Evolutionary conservation across 2,888 invertebrate genomes (phyloP), one percentile per base, ranked within the genome.

Genomic region (Morpho achilles): DNA sequence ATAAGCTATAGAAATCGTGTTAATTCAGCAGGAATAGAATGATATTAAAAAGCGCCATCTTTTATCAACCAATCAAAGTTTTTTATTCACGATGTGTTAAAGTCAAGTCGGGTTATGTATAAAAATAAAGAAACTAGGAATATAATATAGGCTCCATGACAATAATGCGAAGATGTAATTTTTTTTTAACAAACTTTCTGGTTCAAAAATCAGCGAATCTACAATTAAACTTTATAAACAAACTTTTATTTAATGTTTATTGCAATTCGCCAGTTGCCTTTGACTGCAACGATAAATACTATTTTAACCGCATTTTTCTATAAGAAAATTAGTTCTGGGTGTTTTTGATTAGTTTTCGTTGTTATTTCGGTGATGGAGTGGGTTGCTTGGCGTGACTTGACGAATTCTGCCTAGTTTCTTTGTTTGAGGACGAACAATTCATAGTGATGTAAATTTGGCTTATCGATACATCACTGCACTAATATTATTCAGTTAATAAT

Each of bases 261-360:
- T 10, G n/a, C 40, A 44, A 32, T 48, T 58, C 60, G 51, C 45
- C 46, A 45, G 49, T 47, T 41, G 51, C 47, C 58, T 47, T 66
- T 69, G 70, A 64, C 63, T 67, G 63, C 65, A 70, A 64, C 66
- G 73, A 75, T 73, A 76, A 78, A 78, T 81, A 67, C 67, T 73
- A 79, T 73, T 77, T 69, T 75, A 76, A 80, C 76, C 76, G 74
- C 71, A 74, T 80, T 86, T 84, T 77, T 84, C 79, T 80, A 76
- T 81, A 82, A 82, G 72, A 82, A 83, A 82, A 83, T 89, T 87
- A 73, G 87, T 85, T 88, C 80, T 86, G 87, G 86, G 77, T 80
- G 80, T 82, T 84, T 86, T 86, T 79, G 87, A 87, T 87, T 87
- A 83, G 81, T 78, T 82, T 86, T 86, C 75, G 85, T 74, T 79